Conservation (phyloP, 2,888 invertebrate genomes). For the Pegoplata infirma region DNA sequence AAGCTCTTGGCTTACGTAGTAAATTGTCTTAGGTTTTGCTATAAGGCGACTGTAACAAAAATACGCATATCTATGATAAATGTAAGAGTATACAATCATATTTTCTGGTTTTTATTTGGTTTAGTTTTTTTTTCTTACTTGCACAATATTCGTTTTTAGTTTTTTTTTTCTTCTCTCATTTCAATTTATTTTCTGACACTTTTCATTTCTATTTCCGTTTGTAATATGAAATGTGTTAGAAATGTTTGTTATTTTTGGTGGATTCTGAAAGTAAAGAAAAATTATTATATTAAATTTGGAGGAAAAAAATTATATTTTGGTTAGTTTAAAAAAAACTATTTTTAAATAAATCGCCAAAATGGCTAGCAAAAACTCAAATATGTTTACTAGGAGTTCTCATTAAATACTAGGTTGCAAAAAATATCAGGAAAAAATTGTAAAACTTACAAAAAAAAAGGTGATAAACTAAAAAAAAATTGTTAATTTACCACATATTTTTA, state of each 20-base stretch:
- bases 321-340: too few species aligned
- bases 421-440: too few species aligned
- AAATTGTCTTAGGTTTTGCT: slow-evolving; percentile 45
- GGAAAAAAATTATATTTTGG: too few species aligned
- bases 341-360: too few species aligned
- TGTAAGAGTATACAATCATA: slow-evolving; percentile 41
- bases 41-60: background rate
- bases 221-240: slow-evolving; percentile 41
- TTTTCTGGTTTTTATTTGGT: slow-evolving; percentile 14
- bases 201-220: slow-evolving; percentile 47
- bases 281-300: background rate
- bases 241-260: background rate
- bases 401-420: too few species aligned
- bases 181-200: slow-evolving; percentile 38
- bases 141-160: background rate
- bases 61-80: slow-evolving; percentile 42
- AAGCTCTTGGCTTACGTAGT: slow-evolving; percentile 22
- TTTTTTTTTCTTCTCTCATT: slow-evolving; percentile 27
- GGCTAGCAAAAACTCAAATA: too few species aligned
- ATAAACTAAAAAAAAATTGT: too few species aligned
- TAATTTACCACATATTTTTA: too few species aligned
- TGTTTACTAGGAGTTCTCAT: too few species aligned
- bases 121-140: slow-evolving; percentile 13
- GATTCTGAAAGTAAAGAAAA: slow-evolving; percentile 18
- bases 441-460: too few species aligned